Percentiles rank a stretch among this genome's conserved stretches.
Conservation (phyloP, 2,888 invertebrate species). For the Oxystoma pomonae region DNA sequence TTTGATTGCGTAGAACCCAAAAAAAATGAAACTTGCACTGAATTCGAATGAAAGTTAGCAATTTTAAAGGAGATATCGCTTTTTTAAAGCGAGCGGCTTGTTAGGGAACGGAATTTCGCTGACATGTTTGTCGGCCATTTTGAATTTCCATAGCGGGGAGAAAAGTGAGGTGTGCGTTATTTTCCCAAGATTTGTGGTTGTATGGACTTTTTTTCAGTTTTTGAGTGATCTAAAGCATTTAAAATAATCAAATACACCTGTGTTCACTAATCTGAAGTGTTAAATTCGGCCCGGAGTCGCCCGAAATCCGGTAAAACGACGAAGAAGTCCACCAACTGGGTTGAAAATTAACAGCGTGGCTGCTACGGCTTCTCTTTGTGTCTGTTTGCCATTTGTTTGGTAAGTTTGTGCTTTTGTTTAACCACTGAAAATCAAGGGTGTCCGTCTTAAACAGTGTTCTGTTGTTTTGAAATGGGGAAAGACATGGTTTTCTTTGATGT, state of each 20-base stretch:
- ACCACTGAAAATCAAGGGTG: neutral
- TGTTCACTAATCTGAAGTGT: neutral
- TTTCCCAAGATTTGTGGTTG: neutral
- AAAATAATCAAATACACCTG: neutral
- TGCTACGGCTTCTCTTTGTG: slow-evolving; percentile 48
- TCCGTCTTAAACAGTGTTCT: neutral
- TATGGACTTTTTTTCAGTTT: neutral
- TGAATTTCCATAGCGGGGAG: neutral
- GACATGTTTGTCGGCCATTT: slow-evolving; percentile 1
- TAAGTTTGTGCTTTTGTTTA: neutral
- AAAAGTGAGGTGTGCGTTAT: slow-evolving; percentile 5
- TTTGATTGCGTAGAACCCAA: too few species aligned
- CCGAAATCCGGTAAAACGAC: neutral
- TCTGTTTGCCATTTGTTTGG: slow-evolving; percentile 14
- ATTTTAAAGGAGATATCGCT: neutral
- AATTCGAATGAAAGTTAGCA: neutral
- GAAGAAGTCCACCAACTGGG: neutral
- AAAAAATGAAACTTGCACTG: neutral
- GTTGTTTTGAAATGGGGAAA: neutral
- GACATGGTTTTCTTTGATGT: neutral
- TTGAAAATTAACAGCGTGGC: slow-evolving; percentile 48
- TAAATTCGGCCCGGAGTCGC: neutral
- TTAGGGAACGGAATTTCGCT: neutral
- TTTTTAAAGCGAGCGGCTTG: neutral
- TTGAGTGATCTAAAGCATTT: neutral